A percentile compares a stretch with the other conserved stretches of the same genome.
Conservation (phyloP, 2,113 vertebrate species). For the Aix galericulata region DNA sequence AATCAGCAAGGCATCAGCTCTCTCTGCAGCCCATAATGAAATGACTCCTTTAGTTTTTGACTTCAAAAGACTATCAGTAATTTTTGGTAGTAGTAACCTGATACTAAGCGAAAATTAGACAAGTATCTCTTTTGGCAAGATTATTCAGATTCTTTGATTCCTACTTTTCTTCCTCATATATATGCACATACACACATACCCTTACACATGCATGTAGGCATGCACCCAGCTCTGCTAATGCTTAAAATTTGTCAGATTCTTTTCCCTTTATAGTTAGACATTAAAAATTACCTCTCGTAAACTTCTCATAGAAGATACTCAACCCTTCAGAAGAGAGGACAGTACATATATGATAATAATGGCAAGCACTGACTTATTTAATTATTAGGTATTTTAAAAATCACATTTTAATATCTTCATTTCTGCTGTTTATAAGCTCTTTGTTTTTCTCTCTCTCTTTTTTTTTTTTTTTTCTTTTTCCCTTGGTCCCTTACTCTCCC, state of each 20-base stretch:
- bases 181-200: not conserved
- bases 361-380: not conserved
- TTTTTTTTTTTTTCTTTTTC: not conserved
- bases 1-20: not conserved
- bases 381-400: not conserved
- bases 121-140: not conserved
- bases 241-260: conserved; percentile 43
- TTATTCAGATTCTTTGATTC: not conserved
- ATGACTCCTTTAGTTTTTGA: not conserved
- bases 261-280: conserved; percentile 46
- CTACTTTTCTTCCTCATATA: not conserved
- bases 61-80: not conserved
- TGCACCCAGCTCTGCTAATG: not conserved
- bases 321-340: not conserved
- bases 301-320: not conserved
- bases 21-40: not conserved
- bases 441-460: not conserved
- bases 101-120: not conserved
- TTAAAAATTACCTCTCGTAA: not conserved
- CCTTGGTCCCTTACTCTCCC: not conserved
- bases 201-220: not conserved
- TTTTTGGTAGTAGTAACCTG: not conserved
- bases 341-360: not conserved
- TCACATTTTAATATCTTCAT: not conserved
- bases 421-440: not conserved